A percentile compares a stretch with the other conserved stretches of the same genome.
These are phyloP conservation scores for Falco cherrug DNA, from an alignment of 2,797 vertebrate species.

Conservation along the genomic window DNA sequence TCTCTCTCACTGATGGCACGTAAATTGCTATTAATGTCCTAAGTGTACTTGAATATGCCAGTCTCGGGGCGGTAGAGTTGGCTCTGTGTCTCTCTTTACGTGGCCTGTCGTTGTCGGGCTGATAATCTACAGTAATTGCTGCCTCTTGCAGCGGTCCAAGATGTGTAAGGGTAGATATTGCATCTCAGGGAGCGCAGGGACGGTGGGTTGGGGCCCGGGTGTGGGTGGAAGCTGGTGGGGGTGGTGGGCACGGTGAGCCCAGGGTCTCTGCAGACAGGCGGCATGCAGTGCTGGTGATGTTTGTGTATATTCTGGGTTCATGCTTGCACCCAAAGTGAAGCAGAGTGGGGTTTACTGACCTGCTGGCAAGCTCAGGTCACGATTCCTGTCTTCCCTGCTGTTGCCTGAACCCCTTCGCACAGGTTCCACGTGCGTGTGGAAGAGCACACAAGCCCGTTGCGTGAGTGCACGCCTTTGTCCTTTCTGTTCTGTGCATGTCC, in stretches of 20 bases:
- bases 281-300: fast-evolving
- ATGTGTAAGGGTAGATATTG: constrained; percentile 17
- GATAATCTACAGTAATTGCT: constrained; percentile 89
- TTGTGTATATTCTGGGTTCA: fast-evolving
- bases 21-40: constrained; percentile 97
- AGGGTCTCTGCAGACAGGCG: background rate
- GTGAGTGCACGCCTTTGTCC: background rate
- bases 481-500: background rate
- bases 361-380: fast-evolving
- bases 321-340: background rate
- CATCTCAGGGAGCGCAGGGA: background rate
- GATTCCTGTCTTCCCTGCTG: background rate
- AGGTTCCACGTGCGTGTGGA: background rate
- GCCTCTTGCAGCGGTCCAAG: constrained; percentile 83
- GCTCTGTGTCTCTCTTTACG: constrained; percentile 86
- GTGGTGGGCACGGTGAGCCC: background rate
- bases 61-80: constrained; percentile 85
- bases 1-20: constrained; percentile 88
- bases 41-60: constrained; percentile 94
- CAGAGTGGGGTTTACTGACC: background rate
- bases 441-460: background rate
- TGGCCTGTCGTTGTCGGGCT: constrained; percentile 82
- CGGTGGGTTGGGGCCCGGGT: background rate
- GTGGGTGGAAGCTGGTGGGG: background rate
- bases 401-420: background rate